These are phyloP conservation scores for Hystrix brachyura DNA, from an alignment of 2,113 vertebrate species.

Conservation along the genomic window DNA sequence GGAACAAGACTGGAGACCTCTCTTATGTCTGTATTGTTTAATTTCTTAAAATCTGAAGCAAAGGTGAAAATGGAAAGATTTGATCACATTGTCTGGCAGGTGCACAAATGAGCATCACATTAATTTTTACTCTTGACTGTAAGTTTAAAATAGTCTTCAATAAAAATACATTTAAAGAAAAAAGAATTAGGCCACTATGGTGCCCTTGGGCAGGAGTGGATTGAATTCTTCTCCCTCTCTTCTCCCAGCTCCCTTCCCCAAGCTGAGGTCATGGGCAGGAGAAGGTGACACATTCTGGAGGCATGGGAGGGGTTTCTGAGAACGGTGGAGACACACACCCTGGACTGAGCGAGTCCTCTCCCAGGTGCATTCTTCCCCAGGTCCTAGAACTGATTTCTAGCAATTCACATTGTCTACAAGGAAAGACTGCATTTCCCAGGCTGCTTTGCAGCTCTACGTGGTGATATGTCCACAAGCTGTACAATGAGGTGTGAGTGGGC, in stretches of 20 bases:
- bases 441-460: background rate
- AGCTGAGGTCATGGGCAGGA: background rate
- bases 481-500: background rate
- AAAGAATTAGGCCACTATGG: background rate
- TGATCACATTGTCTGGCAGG: background rate
- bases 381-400: background rate
- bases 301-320: background rate
- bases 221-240: background rate
- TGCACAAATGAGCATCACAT: background rate
- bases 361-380: background rate
- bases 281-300: background rate
- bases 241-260: background rate
- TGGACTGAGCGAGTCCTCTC: background rate
- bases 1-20: background rate
- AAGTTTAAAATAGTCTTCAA: background rate
- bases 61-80: background rate
- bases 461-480: background rate
- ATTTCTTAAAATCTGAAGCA: constrained; percentile 2
- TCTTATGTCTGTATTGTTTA: background rate
- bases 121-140: background rate
- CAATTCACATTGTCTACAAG: background rate
- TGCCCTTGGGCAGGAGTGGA: background rate
- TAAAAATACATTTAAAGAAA: background rate
- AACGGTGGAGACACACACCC: background rate
- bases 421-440: constrained; percentile 42